Evolutionary conservation across 2,113 vertebrate genomes (phyloP).

Genomic region (Lampris incognitus): DNA sequence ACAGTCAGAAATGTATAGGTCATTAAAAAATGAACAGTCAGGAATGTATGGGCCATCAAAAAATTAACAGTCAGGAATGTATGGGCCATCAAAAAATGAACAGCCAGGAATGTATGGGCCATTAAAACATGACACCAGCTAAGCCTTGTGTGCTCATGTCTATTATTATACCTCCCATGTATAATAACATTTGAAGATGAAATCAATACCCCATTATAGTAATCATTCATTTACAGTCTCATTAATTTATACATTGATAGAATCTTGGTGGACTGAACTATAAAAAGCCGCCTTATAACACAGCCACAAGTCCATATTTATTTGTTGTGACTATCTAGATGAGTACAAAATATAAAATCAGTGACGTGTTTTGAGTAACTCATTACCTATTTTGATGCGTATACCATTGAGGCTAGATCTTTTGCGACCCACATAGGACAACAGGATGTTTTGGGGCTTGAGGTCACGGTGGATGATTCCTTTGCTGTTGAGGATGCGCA

Average conservation of each 20-base stretch:
- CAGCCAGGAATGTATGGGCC: too few species aligned
- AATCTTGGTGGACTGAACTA: background rate
- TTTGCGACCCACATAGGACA: slow-evolving; percentile 88
- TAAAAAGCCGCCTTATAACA: background rate
- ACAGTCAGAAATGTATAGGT: too few species aligned
- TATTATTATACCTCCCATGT: too few species aligned
- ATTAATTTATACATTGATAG: too few species aligned
- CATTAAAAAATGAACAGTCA: too few species aligned
- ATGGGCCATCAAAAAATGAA: too few species aligned
- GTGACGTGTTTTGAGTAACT: background rate
- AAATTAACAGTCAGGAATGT: too few species aligned
- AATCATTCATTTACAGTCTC: background rate
- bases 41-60: too few species aligned
- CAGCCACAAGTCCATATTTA: background rate
- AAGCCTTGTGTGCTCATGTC: too few species aligned
- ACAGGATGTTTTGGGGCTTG: slow-evolving; percentile 96
- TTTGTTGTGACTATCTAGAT: background rate
- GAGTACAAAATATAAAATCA: background rate
- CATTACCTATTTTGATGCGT: slow-evolving; percentile 94
- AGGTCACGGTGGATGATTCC: slow-evolving; percentile 97
- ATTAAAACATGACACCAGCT: too few species aligned
- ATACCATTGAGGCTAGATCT: slow-evolving; percentile 90
- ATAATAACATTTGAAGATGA: too few species aligned
- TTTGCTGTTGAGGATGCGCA: slow-evolving; percentile 94
- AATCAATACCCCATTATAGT: background rate